Base-by-base conservation (phyloP, 2,888 invertebrate genomes). In the Tuberolachnus salignus region DNA sequence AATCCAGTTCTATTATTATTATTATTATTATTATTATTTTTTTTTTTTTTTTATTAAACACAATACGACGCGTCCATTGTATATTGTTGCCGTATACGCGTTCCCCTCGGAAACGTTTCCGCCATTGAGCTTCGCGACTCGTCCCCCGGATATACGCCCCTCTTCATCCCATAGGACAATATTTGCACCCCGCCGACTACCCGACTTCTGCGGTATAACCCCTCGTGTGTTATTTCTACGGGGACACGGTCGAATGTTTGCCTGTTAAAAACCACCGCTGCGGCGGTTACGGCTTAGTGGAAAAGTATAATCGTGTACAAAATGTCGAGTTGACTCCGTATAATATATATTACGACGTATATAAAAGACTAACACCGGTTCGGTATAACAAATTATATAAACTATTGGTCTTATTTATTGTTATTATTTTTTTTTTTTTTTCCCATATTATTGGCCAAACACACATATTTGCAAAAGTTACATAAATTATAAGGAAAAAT, bases 31-130 rank as follows among this genome's bases (percentile, higher is more conserved):
- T n/a, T n/a, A n/a, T n/a, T n/a, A n/a, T n/a, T n/a, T n/a, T n/a
- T n/a, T n/a, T 64, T 64, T 64, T 13, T 13, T 9, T 44, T 21
- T 44, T 34, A n/a, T 11, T 61, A 26, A 1, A 61, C 44, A 46
- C 49, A 11, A 51, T 57, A 67, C 42, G 16, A n/a, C 10, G 16
- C 21, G 21, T 70, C 57, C 70, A 44, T 57, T 42, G 4, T 71
- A 46, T 61, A 72, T 57, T 57, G 11, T 42, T 4, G 23, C 51
- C 16, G 3, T 21, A 16, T 11, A 42, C 11, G 14, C n/a, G 19
- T 74, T 75, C 66, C 74, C 74, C 74, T 75, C 55, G 46, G 66
- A 57, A 75, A 57, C 55, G 16, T 75, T 75, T 75, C 74, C 55
- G 46, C 74, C 74, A 75, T 75, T 75, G 46, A 51, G 42, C 63